Percentiles rank a stretch among this genome's conserved stretches.
These are phyloP conservation scores for Myodes glareolus DNA, from an alignment of 2,113 vertebrate genomes.

Conservation along the genomic window DNA sequence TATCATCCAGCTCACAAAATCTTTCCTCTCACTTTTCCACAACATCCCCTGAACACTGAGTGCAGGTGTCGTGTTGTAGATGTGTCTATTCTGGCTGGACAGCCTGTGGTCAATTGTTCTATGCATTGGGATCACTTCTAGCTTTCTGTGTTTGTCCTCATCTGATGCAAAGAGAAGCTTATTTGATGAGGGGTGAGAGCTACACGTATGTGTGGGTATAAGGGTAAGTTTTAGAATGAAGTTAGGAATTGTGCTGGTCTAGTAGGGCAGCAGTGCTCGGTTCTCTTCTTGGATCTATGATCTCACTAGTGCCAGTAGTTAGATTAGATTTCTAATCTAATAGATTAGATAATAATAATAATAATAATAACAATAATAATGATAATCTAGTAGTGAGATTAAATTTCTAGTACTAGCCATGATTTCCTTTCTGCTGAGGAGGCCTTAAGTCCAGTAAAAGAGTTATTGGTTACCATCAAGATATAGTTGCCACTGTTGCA, in stretches of 20 bases:
- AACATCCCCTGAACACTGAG: not conserved
- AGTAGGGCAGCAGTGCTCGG: not conserved
- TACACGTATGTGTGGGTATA: not conserved
- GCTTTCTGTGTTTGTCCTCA: not conserved
- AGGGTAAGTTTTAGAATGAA: not conserved
- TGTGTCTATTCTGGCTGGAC: not conserved
- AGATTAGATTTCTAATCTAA: too few species aligned
- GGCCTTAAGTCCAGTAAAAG: not conserved
- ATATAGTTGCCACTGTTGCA: not conserved
- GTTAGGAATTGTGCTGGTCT: not conserved
- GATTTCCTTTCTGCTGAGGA: not conserved
- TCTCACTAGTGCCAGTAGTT: not conserved
- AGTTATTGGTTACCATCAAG: not conserved
- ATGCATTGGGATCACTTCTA: not conserved
- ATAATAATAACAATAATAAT: too few species aligned
- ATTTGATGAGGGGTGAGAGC: not conserved
- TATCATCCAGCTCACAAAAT: not conserved
- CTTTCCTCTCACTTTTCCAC: not conserved
- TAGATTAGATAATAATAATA: too few species aligned
- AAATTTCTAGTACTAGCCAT: not conserved
- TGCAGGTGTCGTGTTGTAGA: not conserved
- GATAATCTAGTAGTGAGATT: not conserved
- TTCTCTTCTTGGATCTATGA: not conserved
- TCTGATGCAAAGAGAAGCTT: not conserved
- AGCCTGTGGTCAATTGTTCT: not conserved